Percentiles rank a stretch among this genome's conserved stretches.
These are phyloP conservation scores for Pogonomyrmex californicus DNA, from an alignment of 1,140 invertebrate species.

Conservation along the genomic window DNA sequence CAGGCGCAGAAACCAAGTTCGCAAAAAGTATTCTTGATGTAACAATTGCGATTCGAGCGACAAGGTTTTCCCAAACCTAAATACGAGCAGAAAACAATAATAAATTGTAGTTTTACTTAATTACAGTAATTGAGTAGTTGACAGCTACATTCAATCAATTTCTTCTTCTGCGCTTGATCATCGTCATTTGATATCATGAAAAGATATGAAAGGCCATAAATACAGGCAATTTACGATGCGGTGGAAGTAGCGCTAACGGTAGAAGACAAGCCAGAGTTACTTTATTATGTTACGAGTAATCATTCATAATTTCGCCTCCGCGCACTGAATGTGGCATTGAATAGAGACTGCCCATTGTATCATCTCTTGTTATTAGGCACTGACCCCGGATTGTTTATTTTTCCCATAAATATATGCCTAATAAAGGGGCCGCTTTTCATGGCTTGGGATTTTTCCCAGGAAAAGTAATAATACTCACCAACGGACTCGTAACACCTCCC, in stretches of 20 bases:
- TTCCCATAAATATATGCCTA: conserved; percentile 41
- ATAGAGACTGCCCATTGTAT: conserved; percentile 1
- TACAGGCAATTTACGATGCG: not conserved
- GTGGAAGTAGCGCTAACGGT: conserved; percentile 1
- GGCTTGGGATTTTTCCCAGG: conserved; percentile 25
- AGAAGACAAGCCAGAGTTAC: not conserved
- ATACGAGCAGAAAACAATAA: conserved; percentile 8
- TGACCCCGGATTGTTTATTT: conserved; percentile 35
- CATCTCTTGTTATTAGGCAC: conserved; percentile 1
- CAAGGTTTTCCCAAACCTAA: conserved; percentile 79
- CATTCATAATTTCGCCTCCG: not conserved
- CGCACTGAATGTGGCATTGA: not conserved
- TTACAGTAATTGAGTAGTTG: not conserved
- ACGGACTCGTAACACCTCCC: conserved; percentile 81
- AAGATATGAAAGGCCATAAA: not conserved
- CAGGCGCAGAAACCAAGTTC: conserved; percentile 78
- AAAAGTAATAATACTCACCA: conserved; percentile 73
- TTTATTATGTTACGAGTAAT: not conserved
- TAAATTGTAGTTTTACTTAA: conserved; percentile 20
- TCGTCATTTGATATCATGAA: not conserved
- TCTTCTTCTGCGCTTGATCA: not conserved
- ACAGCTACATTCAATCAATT: not conserved
- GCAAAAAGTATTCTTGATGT: conserved; percentile 80
- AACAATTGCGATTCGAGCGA: conserved; percentile 79
- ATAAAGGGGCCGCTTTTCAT: not conserved